phyloP scores from a whole-genome alignment of 2,113 vertebrate genomes.

The Otis tarda region DNA sequence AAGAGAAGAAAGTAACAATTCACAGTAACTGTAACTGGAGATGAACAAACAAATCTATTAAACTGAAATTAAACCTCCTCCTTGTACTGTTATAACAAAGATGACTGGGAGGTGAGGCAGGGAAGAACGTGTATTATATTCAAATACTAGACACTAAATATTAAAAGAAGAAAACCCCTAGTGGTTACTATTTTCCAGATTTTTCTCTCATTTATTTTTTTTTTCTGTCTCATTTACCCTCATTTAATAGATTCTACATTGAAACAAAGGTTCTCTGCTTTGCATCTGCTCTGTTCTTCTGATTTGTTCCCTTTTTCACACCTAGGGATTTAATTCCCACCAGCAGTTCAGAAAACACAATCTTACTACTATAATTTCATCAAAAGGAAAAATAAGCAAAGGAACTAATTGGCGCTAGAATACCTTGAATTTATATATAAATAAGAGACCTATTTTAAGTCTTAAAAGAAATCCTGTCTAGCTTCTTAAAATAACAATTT shows the following conservation, averaged over 20 bases:
- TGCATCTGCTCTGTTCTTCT: background rate
- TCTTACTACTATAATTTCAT: accelerated
- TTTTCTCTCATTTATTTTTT: background rate
- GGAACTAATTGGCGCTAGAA: background rate
- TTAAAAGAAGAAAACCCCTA: background rate
- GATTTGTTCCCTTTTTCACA: background rate
- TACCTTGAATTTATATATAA: background rate
- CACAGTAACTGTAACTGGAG: background rate
- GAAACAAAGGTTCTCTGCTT: background rate
- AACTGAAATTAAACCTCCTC: background rate
- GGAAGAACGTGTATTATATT: background rate
- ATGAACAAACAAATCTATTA: background rate
- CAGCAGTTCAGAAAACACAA: background rate
- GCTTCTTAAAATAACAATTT: background rate
- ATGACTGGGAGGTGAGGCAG: background rate
- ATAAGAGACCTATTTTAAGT: background rate
- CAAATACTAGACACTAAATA: background rate
- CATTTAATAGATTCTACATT: background rate
- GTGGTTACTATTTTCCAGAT: background rate
- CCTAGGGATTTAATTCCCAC: background rate
- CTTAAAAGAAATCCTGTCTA: background rate
- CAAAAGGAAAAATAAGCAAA: background rate
- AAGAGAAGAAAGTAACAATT: background rate
- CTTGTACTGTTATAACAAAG: background rate
- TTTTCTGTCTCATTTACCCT: background rate